Conservation (phyloP, 1,140 invertebrate genomes). For the Periplaneta americana region DNA sequence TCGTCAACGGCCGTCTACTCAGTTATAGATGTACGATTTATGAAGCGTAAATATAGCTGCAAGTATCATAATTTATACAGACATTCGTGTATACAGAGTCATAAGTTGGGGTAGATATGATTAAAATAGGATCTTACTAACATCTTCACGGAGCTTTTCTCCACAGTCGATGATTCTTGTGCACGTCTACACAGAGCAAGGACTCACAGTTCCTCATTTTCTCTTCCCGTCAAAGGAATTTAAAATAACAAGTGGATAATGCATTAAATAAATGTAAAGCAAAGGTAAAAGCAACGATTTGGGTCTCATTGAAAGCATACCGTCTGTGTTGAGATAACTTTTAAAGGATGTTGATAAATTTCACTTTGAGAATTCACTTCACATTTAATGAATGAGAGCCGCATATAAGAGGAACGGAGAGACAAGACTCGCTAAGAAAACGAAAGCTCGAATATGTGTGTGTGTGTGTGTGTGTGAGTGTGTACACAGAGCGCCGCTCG, state of each 20-base stretch:
- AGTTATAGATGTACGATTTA: no score
- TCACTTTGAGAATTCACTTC: background rate
- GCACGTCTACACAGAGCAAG: background rate
- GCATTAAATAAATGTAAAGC: background rate
- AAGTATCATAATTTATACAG: no score
- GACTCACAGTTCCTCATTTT: background rate
- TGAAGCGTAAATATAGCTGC: no score
- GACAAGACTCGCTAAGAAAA: background rate
- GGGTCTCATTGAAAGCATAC: background rate
- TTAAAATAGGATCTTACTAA: background rate
- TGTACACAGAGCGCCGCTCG: background rate
- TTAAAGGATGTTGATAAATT: background rate
- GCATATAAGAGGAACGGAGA: background rate
- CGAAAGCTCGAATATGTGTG: background rate
- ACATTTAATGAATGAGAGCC: background rate
- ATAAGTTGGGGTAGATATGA: no score
- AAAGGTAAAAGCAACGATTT: background rate
- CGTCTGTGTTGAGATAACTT: background rate
- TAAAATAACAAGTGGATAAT: background rate
- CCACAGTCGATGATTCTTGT: background rate
- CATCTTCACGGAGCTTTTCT: background rate
- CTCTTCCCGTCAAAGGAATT: background rate
- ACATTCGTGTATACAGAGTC: no score
- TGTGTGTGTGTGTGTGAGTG: background rate
- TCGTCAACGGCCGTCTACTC: no score